Evolutionary conservation across 2,113 vertebrate genomes (phyloP).

Genomic region (Microtus richardsoni): DNA sequence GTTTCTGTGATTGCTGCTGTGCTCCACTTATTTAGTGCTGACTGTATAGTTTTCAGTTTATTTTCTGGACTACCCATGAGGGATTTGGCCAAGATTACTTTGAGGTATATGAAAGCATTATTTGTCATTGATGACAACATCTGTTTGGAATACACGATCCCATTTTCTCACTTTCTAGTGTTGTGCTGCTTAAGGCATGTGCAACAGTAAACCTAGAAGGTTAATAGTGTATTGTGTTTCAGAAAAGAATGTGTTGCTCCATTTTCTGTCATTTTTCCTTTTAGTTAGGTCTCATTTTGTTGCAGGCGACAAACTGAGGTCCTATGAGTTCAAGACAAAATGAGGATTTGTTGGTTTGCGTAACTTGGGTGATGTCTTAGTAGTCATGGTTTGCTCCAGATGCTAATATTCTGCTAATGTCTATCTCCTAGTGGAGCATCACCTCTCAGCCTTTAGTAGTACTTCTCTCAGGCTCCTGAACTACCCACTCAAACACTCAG

Average conservation of each 20-base stretch:
- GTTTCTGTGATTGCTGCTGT: background rate
- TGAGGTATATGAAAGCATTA: background rate
- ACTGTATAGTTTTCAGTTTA: background rate
- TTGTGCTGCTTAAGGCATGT: background rate
- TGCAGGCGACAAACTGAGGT: background rate
- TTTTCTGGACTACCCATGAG: background rate
- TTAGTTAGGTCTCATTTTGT: conserved; percentile 10
- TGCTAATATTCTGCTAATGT: background rate
- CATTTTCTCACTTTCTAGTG: conserved; percentile 41
- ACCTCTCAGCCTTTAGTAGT: background rate
- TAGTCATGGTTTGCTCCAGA: background rate
- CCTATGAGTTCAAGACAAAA: background rate
- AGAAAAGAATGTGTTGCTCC: background rate
- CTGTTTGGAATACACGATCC: conserved; percentile 43
- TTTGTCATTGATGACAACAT: conserved; percentile 28
- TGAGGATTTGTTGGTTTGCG: background rate
- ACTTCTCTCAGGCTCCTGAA: background rate
- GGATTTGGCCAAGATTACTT: background rate
- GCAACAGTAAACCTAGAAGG: conserved; percentile 1
- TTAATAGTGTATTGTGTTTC: background rate
- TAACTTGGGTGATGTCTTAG: background rate
- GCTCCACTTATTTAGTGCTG: conserved; percentile 3
- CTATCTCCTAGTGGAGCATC: background rate
- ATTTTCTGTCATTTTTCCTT: background rate
- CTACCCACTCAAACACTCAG: background rate